A percentile compares a stretch with the other conserved stretches of the same genome.
Evolutionary conservation across 2,888 invertebrate species (phyloP).

Genomic region (Prenolepis imparis): DNA sequence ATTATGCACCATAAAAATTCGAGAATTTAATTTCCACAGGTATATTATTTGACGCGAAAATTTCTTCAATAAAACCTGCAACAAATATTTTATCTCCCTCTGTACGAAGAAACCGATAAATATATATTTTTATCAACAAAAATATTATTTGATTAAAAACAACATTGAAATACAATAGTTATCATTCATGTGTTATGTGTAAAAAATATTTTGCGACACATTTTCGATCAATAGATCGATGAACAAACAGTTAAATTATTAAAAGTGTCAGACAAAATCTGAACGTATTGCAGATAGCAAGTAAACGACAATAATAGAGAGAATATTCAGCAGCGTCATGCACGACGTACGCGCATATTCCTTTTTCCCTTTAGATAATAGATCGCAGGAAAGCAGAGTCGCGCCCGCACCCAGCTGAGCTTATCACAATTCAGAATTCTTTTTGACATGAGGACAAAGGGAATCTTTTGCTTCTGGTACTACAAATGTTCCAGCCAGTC

Average conservation of each 20-base stretch:
- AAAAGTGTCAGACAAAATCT: conserved; percentile 26
- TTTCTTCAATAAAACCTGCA: conserved; percentile 22
- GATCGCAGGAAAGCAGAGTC: conserved; percentile 29
- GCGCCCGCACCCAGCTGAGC: neutral
- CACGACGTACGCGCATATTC: conserved; percentile 7
- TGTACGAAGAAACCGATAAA: neutral
- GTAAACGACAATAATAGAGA: conserved; percentile 47
- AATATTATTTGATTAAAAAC: conserved; percentile 16
- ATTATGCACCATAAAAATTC: neutral
- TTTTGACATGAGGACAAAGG: conserved; percentile 32
- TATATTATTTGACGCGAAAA: conserved; percentile 20
- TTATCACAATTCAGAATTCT: conserved; percentile 49
- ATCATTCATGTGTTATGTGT: conserved; percentile 14
- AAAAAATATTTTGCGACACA: conserved; percentile 43
- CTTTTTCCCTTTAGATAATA: conserved; percentile 49
- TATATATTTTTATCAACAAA: conserved; percentile 15
- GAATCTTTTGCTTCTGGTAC: conserved; percentile 1
- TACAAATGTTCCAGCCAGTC: neutral
- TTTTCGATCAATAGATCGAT: conserved; percentile 10
- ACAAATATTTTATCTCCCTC: conserved; percentile 37
- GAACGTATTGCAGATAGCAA: conserved; percentile 22
- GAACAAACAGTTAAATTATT: conserved; percentile 40
- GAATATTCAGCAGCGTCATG: conserved; percentile 38
- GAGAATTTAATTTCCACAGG: conserved; percentile 1
- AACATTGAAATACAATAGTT: conserved; percentile 15